phyloP scores from a whole-genome alignment of 2,797 vertebrate species.

The Sternarchorhynchus goeldii region DNA sequence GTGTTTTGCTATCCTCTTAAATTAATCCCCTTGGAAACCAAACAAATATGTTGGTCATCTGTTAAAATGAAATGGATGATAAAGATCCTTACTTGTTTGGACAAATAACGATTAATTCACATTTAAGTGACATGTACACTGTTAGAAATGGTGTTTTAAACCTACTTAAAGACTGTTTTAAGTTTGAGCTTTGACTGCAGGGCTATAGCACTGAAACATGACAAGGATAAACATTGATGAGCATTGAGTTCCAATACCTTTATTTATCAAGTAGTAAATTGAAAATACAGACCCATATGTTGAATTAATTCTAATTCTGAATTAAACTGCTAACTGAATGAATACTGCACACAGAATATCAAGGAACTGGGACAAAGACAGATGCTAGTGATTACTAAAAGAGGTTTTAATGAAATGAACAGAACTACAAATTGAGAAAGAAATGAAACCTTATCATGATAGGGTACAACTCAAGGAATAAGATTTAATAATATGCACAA shows the following conservation, averaged over 20 bases:
- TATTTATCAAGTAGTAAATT: not conserved
- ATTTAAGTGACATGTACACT: not conserved
- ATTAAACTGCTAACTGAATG: not conserved
- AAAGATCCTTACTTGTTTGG: conserved; percentile 17
- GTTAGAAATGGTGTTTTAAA: not conserved
- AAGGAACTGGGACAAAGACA: too few relatives aligned
- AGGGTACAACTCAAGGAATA: too few relatives aligned
- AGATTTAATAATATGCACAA: too few relatives aligned
- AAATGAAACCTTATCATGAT: too few relatives aligned
- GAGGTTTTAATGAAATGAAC: too few relatives aligned
- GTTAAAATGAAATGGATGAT: conserved; percentile 14
- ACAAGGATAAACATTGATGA: not conserved
- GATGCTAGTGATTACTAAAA: too few relatives aligned
- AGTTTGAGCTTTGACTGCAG: too few relatives aligned
- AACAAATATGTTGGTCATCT: conserved; percentile 31
- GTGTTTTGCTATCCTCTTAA: conserved; percentile 44
- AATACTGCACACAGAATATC: not conserved
- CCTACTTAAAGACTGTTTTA: too few relatives aligned
- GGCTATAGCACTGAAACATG: too few relatives aligned
- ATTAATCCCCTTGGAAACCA: conserved; percentile 48
- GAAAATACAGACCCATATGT: not conserved
- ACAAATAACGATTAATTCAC: conserved; percentile 4
- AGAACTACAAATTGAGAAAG: too few relatives aligned
- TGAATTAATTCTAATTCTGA: not conserved
- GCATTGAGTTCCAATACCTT: too few relatives aligned